Evolutionary conservation across 1,140 invertebrate species (phyloP), one percentile per base, ranked within the genome.

Genomic region (Drosophila ohnishii): DNA sequence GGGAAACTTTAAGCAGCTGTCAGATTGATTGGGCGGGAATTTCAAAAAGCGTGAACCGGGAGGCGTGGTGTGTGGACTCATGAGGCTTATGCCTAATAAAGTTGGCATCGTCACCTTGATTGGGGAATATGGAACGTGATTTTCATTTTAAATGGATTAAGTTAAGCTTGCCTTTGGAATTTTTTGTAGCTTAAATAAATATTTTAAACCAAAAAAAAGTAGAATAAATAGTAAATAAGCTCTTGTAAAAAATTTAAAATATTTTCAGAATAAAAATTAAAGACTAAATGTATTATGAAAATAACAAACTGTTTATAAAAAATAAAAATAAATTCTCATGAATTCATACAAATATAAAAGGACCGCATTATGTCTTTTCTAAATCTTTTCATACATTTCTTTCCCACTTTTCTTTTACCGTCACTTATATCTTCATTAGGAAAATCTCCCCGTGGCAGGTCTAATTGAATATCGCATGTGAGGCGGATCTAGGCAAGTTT

Each of bases 1-100:
- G n/a, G n/a, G n/a, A n/a, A n/a, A n/a, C n/a, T n/a, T n/a, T 79
- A 87, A 87, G 64, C 83, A 87, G 79, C 83, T 86, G 83, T 87
- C 83, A 72, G 80, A 78, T 84, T 71, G 80, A 75, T 85, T 81
- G 73, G 56, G 60, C 63, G 10, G 45, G 45, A 76, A 87, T 73
- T 73, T 42, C 34, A 45, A 55, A 48, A 42, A 57, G 22, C 47
- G 11, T 28, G 44, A 14, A n/a, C 25, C 14, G 8, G 25, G 14
- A 1, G 39, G 40, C 32, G 32, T 3, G 19, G 50, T 19, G 0
- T 22, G 13, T 3, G 32, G 40, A 50, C 69, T 53, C 57, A 78
- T 48, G 44, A 39, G 62, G 70, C 78, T 80, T 78, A 81, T 78
- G 74, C 62, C 76, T 86, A 81, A 85, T 86, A 86, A 81, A 65